Evolutionary conservation across 2,888 invertebrate species (phyloP), one percentile per base, ranked within the genome.

Genomic region (Xestia sexstrigata): DNA sequence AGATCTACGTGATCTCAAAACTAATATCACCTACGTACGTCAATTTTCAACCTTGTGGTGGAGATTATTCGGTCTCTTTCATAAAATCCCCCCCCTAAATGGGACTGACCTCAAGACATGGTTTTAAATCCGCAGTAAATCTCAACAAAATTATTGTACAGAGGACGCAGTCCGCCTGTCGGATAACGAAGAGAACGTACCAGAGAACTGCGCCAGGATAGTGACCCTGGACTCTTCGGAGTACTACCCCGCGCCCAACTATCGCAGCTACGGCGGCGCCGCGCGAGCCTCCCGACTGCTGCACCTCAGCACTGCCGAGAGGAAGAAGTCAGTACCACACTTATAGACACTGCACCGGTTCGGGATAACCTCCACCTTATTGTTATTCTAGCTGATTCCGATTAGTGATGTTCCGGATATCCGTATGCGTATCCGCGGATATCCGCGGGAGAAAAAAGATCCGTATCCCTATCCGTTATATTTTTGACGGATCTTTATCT

Each of bases 211-310:
- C 90, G 91, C 91, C 47, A 97, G 97, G 91, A 97, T 98, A 8
- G 96, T 98, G 73, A 98, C 98, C 1, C 95, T 97, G 68, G 97
- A 97, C 83, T 97, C 97, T 23, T 97, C 98, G 76, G 97, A 97
- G 90, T 98, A 97, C 94, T 97, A 95, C 92, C 98, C 98, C 5
- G 98, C 98, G 91, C 98, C 99, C 30, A 97, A 97, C 92, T 98
- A 98, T 94, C 97, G 98, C 89, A 97, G 97, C 88, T 99, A 98
- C 92, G 97, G 98, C 55, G 97, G 97, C 23, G 94, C 93, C 69
- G 97, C 97, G 49, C 91, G 94, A 1, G 92, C 92, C 49, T 97
- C 97, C 4, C 96, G 97, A 65, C 97, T 93, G 90, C 97, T 98
- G 88, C 98, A 98, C 93, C 97, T 97, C 67, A 97, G 98, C 92